Evolutionary conservation across 1,140 invertebrate species (phyloP), one percentile per base, ranked within the genome.

Genomic region (Philopotamus ludificatus): DNA sequence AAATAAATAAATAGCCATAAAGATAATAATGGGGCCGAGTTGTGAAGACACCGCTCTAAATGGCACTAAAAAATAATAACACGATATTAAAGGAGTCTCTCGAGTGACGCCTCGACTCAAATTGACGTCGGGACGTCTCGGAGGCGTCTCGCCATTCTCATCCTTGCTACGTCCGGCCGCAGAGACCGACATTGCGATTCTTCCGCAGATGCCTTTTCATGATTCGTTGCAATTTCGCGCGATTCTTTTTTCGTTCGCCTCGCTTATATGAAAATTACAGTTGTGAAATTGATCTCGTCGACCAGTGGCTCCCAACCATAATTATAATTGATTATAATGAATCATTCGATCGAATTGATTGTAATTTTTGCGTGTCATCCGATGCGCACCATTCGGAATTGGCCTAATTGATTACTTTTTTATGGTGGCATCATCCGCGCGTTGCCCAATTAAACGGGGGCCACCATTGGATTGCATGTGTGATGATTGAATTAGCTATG

Each of bases 61-160:
- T 58, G 39, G 25, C 55, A 44, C 55, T 58, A 58, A 58, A 58
- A 58, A 41, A 39, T 58, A 58, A 58, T 58, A 39, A 58, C 55
- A 39, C 15, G 55, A 34, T 58, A 58, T 58, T 58, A 58, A 54
- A 54, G 22, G 55, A 58, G 55, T 34, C 28, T n/a, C n/a, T 39
- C 23, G 28, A 22, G 21, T 57, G 53, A 57, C 53, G 53, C 53
- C 53, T 42, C 16, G 28, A 9, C 22, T 44, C 3, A 58, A 34
- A 26, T 55, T 34, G 28, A 28, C 3, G 18, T 15, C 25, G 28
- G 28, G 28, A 12, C 28, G 28, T n/a, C n/a, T n/a, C n/a, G n/a
- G n/a, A n/a, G n/a, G n/a, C n/a, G 28, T 34, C 28, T 4, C 28
- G 4, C 28, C 12, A 12, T 4, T 4, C 28, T 12, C 28, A 12